Evolutionary conservation across 2,797 vertebrate species (phyloP).

Genomic region (Saxicola maurus): DNA sequence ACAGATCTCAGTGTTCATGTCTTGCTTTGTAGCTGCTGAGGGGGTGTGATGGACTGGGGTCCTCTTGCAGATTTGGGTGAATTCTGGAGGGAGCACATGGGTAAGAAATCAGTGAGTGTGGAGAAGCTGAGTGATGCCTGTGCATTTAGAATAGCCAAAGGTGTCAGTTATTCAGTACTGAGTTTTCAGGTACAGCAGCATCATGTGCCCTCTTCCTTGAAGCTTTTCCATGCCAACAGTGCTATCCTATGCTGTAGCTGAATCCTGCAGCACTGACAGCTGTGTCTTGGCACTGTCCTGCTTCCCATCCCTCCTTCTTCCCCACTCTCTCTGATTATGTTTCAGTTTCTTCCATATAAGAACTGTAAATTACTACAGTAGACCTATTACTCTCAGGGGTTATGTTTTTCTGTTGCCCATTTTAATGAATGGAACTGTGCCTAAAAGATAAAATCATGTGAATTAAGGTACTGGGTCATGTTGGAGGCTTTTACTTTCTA

Average conservation of each 20-base stretch:
- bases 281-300: neutral
- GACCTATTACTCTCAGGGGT: neutral
- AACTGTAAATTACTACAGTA: neutral
- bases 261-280: neutral
- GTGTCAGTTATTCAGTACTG: accelerated
- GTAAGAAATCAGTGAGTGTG: neutral
- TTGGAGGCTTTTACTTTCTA: neutral
- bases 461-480: neutral
- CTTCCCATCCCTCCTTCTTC: neutral
- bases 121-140: neutral
- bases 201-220: neutral
- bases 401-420: neutral
- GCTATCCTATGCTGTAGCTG: neutral
- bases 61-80: accelerated
- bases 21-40: neutral
- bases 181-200: neutral
- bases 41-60: accelerated
- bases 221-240: neutral
- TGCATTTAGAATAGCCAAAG: neutral
- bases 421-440: neutral
- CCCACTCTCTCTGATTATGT: neutral
- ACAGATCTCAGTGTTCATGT: accelerated
- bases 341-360: neutral
- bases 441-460: neutral
- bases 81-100: accelerated